Base-by-base conservation (phyloP, 2,888 invertebrate genomes). In the Melieria picta region DNA sequence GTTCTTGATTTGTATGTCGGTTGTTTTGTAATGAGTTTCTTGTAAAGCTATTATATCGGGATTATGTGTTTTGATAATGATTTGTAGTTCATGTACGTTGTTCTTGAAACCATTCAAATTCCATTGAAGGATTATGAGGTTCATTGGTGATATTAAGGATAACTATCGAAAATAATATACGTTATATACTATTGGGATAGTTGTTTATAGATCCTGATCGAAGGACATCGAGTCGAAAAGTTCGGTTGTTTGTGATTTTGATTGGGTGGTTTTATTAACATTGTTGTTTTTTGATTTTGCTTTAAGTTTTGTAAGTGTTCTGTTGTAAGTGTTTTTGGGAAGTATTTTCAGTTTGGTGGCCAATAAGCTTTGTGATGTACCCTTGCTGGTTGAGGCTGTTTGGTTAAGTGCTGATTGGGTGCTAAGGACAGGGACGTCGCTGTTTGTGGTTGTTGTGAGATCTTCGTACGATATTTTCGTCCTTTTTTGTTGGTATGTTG, bases 71-170 rank as follows among this genome's bases (percentile, higher is more conserved):
- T 58, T 13, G 9, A 16, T 16, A 16, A 58, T 5, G 9, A 58
- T 58, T 58, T 58, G 57, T 58, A 58, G 30, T 58, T 58, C 57
- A 16, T 16, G 57, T 58, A 58, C 3, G 30, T 58, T 58, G 13
- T 58, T 58, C 3, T 9, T 5, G 30, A 58, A 58, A 58, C 57
- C 16, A 16, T 16, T 16, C 16, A 16, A 16, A 16, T 16, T 16
- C 16, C 16, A 16, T 16, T 16, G 16, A 58, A 58, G 57, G 30
- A 58, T 13, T 58, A 7, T 58, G 13, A 58, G 57, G 1, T 58
- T 30, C 57, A 58, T 58, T 11, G n/a, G 16, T 2, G 13, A 6
- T 47, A 13, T 2, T 63, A 11, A 16, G 30, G 48, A 6, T 13
- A 46, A 16, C 46, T 16, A 13, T 47, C 47, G 13, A 13, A 16